Evolutionary conservation across 35 echinoderm and acorn worm genomes (phyloP).

Genomic region (Anneissia japonica): DNA sequence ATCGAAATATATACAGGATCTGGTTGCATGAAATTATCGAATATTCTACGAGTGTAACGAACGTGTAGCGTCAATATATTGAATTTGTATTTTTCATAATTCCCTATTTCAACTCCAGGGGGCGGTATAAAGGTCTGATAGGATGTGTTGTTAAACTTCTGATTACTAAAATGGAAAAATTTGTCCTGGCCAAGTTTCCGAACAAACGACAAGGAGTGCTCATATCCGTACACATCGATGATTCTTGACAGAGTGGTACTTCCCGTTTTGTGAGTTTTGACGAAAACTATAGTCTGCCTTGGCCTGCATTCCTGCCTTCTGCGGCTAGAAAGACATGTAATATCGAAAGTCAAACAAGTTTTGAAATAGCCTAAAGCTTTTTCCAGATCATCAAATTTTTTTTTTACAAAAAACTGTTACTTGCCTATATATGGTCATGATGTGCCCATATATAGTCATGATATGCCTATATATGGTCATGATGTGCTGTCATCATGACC

Average conservation of each 20-base stretch:
- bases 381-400: too few species aligned
- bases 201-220: conserved; percentile 43
- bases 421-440: too few species aligned
- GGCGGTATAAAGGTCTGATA: conserved; percentile 36
- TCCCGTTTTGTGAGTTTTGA: conserved; percentile 71
- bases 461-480: too few species aligned
- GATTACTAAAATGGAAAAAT: conserved; percentile 35
- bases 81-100: conserved; percentile 36
- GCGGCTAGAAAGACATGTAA: too few species aligned
- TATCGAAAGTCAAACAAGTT: too few species aligned
- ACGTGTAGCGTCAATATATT: conserved; percentile 54
- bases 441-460: too few species aligned
- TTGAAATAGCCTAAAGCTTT: too few species aligned
- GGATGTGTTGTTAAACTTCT: not conserved
- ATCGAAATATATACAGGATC: conserved; percentile 29
- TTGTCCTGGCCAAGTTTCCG: not conserved
- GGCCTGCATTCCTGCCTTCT: not conserved
- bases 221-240: conserved; percentile 41
- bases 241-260: conserved; percentile 53
- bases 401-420: too few species aligned
- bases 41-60: conserved; percentile 22
- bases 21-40: conserved; percentile 22
- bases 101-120: conserved; percentile 21
- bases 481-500: too few species aligned
- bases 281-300: conserved; percentile 21